Evolutionary conservation across 2,797 vertebrate genomes (phyloP).

Genomic region (Trichosurus vulpecula): DNA sequence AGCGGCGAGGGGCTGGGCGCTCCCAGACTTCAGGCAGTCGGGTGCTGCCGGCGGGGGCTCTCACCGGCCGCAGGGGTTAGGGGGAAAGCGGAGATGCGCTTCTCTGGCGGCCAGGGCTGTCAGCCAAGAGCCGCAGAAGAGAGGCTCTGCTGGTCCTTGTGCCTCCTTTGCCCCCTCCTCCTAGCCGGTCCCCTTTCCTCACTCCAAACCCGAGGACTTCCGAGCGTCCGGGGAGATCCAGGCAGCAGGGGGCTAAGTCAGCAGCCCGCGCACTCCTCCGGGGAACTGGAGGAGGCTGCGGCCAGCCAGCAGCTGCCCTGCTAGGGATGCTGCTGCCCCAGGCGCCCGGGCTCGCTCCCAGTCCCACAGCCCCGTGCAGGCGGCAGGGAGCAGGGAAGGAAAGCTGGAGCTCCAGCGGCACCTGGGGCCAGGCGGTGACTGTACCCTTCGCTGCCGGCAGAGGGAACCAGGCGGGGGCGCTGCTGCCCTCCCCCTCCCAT

Average conservation of each 20-base stretch:
- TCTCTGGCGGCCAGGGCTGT: constrained; percentile 21
- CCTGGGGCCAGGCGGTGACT: not conserved
- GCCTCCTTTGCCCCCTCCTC: constrained; percentile 33
- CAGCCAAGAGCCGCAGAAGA: not conserved
- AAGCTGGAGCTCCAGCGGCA: constrained; percentile 47
- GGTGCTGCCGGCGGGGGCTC: constrained; percentile 67
- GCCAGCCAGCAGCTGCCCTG: not conserved
- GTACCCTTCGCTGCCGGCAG: not conserved
- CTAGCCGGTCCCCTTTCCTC: not conserved
- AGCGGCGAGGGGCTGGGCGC: constrained; percentile 72
- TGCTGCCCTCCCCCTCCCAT: not conserved
- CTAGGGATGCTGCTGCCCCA: constrained; percentile 44
- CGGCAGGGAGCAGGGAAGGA: not conserved
- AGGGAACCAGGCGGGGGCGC: constrained; percentile 51
- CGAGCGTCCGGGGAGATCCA: not conserved
- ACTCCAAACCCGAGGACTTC: constrained; percentile 1
- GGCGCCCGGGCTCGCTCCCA: constrained; percentile 10
- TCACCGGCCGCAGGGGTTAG: constrained; percentile 33
- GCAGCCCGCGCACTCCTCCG: constrained; percentile 32
- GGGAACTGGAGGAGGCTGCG: constrained; percentile 7
- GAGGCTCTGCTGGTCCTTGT: not conserved
- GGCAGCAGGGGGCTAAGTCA: constrained; percentile 1
- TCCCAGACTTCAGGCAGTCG: constrained; percentile 74
- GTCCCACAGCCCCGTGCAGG: not conserved
- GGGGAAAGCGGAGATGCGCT: not conserved